Conservation (phyloP, 1,140 invertebrate genomes). For the Procambarus clarkii region DNA sequence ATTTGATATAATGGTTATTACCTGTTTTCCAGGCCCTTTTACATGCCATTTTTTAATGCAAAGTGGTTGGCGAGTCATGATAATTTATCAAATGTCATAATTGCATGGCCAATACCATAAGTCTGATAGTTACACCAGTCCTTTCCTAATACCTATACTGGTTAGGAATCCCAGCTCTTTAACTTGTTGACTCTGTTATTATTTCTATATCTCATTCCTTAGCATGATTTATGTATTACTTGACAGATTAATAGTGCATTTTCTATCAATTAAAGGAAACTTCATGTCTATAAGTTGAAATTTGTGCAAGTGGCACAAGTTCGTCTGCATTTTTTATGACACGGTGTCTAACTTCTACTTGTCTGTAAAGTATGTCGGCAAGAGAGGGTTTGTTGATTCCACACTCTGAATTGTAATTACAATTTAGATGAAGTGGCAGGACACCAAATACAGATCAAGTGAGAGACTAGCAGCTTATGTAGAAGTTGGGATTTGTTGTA, state of each 20-base stretch:
- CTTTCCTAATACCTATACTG: background rate
- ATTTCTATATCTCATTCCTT: background rate
- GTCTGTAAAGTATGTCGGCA: background rate
- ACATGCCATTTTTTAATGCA: background rate
- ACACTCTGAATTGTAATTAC: background rate
- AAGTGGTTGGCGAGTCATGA: background rate
- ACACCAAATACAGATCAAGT: background rate
- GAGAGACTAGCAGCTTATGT: background rate
- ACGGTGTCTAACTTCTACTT: slow-evolving; percentile 7
- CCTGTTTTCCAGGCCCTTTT: background rate
- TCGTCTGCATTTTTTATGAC: background rate
- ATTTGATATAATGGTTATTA: background rate
- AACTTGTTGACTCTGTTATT: background rate
- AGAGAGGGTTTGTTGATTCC: background rate
- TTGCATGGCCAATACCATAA: background rate
- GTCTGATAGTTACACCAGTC: background rate
- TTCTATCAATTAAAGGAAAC: background rate
- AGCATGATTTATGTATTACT: background rate
- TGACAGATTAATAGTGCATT: background rate
- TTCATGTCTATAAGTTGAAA: background rate
- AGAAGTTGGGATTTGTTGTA: slow-evolving; percentile 10
- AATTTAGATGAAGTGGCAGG: background rate
- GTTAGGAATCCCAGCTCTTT: background rate
- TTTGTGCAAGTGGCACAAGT: background rate
- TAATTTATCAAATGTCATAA: background rate